These are phyloP conservation scores for Lepus americanus DNA, from an alignment of 2,113 vertebrate genomes.

Conservation along the genomic window DNA sequence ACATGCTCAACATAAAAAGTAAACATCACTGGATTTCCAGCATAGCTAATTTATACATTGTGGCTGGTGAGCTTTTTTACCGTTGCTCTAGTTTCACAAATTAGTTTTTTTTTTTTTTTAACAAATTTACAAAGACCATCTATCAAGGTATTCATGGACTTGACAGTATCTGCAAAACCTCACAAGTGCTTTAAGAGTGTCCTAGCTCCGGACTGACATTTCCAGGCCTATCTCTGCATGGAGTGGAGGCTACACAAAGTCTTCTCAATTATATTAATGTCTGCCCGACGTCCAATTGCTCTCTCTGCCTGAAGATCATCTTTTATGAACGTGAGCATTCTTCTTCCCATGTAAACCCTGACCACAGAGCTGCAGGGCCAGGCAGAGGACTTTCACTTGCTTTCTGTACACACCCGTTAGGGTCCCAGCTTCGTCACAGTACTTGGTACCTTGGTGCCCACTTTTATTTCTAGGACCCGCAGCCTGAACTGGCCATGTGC, in stretches of 20 bases:
- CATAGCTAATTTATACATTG: constrained; percentile 26
- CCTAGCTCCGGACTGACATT: constrained; percentile 56
- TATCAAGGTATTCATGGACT: constrained; percentile 43
- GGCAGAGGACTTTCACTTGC: not conserved
- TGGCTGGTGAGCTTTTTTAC: constrained; percentile 45
- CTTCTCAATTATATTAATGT: constrained; percentile 68
- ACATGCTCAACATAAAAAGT: constrained; percentile 16
- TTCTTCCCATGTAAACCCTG: not conserved
- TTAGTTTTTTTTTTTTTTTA: constrained; percentile 53
- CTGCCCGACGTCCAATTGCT: not conserved
- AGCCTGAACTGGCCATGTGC: constrained; percentile 1
- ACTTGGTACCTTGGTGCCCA: not conserved
- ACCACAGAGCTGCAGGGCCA: not conserved
- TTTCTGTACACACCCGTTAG: not conserved
- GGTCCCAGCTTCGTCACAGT: not conserved
- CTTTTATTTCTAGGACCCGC: not conserved
- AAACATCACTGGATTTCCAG: constrained; percentile 32
- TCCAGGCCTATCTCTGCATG: not conserved
- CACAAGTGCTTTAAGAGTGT: constrained; percentile 30
- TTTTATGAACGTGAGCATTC: not conserved
- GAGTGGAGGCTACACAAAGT: constrained; percentile 27
- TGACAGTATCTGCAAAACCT: constrained; percentile 32
- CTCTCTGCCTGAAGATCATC: constrained; percentile 22
- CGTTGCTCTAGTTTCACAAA: constrained; percentile 65
- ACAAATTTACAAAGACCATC: constrained; percentile 21